These are phyloP conservation scores for Betta splendens DNA, from an alignment of 2,797 vertebrate genomes.

Conservation along the genomic window DNA sequence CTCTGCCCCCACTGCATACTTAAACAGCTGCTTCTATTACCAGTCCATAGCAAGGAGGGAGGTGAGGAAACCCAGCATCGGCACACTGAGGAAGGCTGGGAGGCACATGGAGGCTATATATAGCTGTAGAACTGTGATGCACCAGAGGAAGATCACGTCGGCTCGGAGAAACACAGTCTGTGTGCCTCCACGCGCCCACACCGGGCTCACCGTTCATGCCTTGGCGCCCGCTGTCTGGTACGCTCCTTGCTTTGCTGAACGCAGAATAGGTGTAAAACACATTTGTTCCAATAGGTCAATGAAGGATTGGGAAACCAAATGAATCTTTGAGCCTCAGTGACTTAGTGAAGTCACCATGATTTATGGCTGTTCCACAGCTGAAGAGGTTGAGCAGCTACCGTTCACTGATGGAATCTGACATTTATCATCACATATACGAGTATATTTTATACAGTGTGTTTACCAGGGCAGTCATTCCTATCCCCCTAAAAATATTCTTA, in stretches of 20 bases:
- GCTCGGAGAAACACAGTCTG: slow-evolving; percentile 51
- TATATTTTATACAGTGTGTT: no score
- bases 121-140: slow-evolving; percentile 58
- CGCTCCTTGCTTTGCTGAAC: slow-evolving; percentile 3
- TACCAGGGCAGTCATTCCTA: no score
- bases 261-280: slow-evolving; percentile 24
- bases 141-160: slow-evolving; percentile 40
- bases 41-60: slow-evolving; percentile 50
- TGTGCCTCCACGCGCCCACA: slow-evolving; percentile 11
- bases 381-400: neutral
- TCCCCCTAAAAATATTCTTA: no score
- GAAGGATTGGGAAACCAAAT: slow-evolving; percentile 25
- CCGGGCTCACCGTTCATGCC: slow-evolving; percentile 31
- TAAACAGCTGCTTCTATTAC: slow-evolving; percentile 58
- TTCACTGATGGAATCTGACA: no score
- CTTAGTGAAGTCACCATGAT: neutral
- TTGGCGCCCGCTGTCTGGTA: slow-evolving; percentile 11
- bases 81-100: slow-evolving; percentile 28
- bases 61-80: slow-evolving; percentile 20
- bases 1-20: slow-evolving; percentile 27
- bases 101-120: slow-evolving; percentile 58
- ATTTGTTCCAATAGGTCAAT: slow-evolving; percentile 33
- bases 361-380: neutral
- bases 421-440: no score
- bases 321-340: slow-evolving; percentile 13